Base-by-base conservation (phyloP, 2,888 invertebrate genomes). In the Linnaemya vulpina region DNA sequence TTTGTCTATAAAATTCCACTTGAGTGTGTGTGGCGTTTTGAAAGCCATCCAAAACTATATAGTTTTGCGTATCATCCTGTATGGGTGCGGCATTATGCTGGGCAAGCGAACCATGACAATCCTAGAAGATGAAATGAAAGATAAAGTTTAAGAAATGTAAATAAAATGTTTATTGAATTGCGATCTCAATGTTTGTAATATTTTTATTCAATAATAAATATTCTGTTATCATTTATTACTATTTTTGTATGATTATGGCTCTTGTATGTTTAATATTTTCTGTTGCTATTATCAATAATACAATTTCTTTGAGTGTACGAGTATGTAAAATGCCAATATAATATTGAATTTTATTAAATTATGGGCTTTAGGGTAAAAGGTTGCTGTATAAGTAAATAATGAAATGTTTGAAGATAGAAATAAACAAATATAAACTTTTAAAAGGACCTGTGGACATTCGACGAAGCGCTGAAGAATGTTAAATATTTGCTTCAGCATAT, bases 21-120 rank as follows among this genome's bases (percentile, higher is more conserved):
- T 96, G 95, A 0, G 97, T 97, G 92, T 97, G 97, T 1, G 97
- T 97, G 85, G 93, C 94, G 91, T 97, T 97, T 93, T 97, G 96
- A 90, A 95, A 95, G 3, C 96, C 97, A 84, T 90, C 88, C 88
- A 97, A 94, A 85, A 97, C 94, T 90, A 95, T 95, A 92, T 97
- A 97, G 92, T 97, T 96, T 92, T 97, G 97, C 70, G 96, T 96
- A 86, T 95, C 95, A 92, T 97, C 97, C 89, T 95, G 94, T 90
- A 94, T 93, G 60, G 95, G 95, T 74, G 95, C 95, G 74, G 94
- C 94, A 88, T 95, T 95, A 86, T 94, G 94, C 58, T 94, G 93
- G 11, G 86, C 81, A 75, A 94, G 65, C 55, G 95, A 94, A 67
- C 96, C 95, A 92, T 96, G 96, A 87, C 96, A 96, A 90, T 97